A percentile compares a stretch with the other conserved stretches of the same genome.
Evolutionary conservation across 2,113 vertebrate species (phyloP).

Genomic region (Megaceryle torquata): DNA sequence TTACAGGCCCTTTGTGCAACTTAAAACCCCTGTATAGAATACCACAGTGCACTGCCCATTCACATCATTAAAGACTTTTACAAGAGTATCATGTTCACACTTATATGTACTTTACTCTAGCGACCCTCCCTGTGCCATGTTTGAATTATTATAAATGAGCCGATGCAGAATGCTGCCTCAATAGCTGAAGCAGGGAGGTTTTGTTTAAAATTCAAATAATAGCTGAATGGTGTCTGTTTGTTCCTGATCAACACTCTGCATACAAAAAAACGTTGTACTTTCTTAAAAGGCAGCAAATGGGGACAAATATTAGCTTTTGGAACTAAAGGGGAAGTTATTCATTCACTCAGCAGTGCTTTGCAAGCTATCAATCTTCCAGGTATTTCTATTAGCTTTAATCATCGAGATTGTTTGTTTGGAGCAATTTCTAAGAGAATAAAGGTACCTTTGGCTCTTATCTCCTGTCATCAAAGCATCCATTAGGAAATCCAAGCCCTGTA

Average conservation of each 20-base stretch:
- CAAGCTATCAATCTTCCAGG: conserved; percentile 79
- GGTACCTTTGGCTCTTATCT: conserved; percentile 83
- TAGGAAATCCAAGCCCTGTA: conserved; percentile 77
- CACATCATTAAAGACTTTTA: conserved; percentile 54
- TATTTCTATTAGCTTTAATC: conserved; percentile 85
- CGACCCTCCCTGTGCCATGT: background rate
- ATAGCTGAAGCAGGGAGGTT: conserved; percentile 36
- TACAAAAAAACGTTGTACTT: conserved; percentile 66
- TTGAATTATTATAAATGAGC: conserved; percentile 55
- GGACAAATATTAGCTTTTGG: conserved; percentile 82
- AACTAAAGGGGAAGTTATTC: conserved; percentile 80
- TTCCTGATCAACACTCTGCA: conserved; percentile 73
- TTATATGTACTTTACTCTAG: conserved; percentile 9
- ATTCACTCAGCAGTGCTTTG: conserved; percentile 77
- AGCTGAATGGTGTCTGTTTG: conserved; percentile 74
- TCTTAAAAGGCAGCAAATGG: conserved; percentile 75
- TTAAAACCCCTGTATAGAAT: conserved; percentile 36
- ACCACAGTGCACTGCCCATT: background rate
- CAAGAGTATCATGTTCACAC: conserved; percentile 28
- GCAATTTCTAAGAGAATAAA: conserved; percentile 82
- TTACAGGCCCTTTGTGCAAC: conserved; percentile 60
- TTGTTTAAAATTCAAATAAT: conserved; percentile 75
- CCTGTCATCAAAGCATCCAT: conserved; percentile 84
- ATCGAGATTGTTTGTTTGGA: conserved; percentile 82
- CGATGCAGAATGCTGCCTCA: background rate